Base-by-base conservation (phyloP, 30 jellyfish, hydroid and myxozoan species). In the Aurelia sp. region DNA sequence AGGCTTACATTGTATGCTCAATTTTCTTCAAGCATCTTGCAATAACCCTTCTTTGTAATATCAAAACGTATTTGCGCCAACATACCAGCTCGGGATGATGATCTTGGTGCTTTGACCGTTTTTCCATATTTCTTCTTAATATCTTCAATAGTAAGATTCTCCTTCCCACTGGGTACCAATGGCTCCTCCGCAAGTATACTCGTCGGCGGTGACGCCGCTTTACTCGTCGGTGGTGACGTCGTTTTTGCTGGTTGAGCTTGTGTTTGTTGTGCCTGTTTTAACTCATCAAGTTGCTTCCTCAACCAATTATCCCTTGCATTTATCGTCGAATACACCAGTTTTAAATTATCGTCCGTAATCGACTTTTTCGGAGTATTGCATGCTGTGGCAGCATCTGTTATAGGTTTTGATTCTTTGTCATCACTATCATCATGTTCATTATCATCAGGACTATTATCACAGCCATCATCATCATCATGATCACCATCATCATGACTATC, bases 291-390 rank as follows among this genome's bases (percentile, higher is more conserved):
- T 11, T 92, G 98, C 19, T 65, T 73, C 44, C 98, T 66, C 19
- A 92, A 82, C 98, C 98, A 92, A 23, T 91, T 70, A 71, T 92
- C 98, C 23, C 90, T 79, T 20, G 89, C 91, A 76, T 87, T 86
- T 44, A 58, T 67, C 57, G 89, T 66, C 30, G 62, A 86, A 71
- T 86, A 92, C 7, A 92, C 95, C 16, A 75, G 97, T 68, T 68
- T 92, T 23, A 88, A 22, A 16, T 91, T 74, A 51, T 63, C 64
- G 48, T 77, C 89, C 76, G 86, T 57, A 23, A 78, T 51, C 62
- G 93, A 77, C 40, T 53, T 71, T 84, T 78, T 82, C 13, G 79
- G 81, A 52, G 71, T 9, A 30, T 76, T 70, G 51, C 72, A 72
- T 41, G 18, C 44, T 37, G 82, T 84, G 51, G 71, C 63, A 20